Evolutionary conservation across 1,140 invertebrate genomes (phyloP).

Genomic region (Trachymyrmex septentrionalis): DNA sequence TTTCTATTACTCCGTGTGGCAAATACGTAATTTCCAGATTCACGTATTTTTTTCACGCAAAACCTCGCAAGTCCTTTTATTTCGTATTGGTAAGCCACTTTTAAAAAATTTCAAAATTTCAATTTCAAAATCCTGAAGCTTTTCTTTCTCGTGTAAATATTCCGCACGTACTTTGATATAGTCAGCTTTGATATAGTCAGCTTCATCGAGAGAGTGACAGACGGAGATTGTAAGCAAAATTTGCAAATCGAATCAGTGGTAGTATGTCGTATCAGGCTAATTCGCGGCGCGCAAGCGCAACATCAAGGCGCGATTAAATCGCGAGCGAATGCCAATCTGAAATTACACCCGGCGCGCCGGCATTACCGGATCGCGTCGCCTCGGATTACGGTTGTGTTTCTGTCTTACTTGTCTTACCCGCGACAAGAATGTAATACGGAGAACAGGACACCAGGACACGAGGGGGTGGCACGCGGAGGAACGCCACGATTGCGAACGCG

Average conservation of each 20-base stretch:
- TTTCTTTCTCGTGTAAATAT: background rate
- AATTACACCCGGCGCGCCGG: conserved; percentile 81
- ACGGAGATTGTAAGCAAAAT: conserved; percentile 48
- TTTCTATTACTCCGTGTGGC: too few species aligned
- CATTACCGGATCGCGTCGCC: conserved; percentile 81
- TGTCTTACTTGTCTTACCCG: conserved; percentile 80
- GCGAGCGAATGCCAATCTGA: conserved; percentile 82
- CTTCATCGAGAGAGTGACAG: background rate
- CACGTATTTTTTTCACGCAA: too few species aligned
- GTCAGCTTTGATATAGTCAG: background rate
- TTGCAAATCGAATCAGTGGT: conserved; percentile 61
- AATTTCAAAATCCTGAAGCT: too few species aligned
- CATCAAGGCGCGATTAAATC: conserved; percentile 81
- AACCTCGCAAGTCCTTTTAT: too few species aligned
- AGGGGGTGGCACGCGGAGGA: conserved; percentile 48
- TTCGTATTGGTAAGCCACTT: too few species aligned
- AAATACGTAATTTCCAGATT: too few species aligned
- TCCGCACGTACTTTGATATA: background rate
- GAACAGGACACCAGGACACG: conserved; percentile 68
- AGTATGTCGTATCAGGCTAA: conserved; percentile 28
- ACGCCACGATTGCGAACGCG: background rate
- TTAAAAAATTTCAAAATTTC: too few species aligned
- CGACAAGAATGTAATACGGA: conserved; percentile 75
- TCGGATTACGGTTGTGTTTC: conserved; percentile 80
- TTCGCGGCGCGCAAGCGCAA: conserved; percentile 46